Percentiles rank a stretch among this genome's conserved stretches.
Conservation (phyloP, 2,113 vertebrate species). For the Phodopus roborovskii region DNA sequence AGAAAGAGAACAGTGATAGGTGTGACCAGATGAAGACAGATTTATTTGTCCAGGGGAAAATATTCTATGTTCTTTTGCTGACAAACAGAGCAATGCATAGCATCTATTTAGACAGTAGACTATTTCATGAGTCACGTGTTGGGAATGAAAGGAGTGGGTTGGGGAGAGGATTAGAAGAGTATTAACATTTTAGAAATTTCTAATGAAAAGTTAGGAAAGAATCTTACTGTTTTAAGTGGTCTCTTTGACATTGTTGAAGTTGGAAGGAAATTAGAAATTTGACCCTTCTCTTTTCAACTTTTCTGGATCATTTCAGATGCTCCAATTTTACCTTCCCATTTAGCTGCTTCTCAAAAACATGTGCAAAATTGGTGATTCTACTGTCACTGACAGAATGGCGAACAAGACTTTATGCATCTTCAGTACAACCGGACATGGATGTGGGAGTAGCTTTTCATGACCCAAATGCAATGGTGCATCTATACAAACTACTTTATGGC, state of each 20-base stretch:
- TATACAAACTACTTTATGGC: background rate
- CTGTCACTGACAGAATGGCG: background rate
- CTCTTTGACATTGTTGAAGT: background rate
- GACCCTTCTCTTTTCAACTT: background rate
- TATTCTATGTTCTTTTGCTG: background rate
- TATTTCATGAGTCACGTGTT: background rate
- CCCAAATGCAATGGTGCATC: background rate
- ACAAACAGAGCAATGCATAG: background rate
- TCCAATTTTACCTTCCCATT: background rate
- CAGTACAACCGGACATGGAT: background rate
- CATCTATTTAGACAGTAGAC: background rate
- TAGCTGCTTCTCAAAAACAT: background rate
- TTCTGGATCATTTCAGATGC: background rate
- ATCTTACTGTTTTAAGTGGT: background rate
- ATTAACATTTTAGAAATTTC: background rate
- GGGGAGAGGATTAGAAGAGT: background rate
- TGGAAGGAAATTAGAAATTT: conserved; percentile 10
- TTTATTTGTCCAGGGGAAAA: background rate
- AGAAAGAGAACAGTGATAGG: background rate
- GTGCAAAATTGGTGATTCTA: background rate
- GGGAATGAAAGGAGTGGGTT: background rate
- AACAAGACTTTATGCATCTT: background rate
- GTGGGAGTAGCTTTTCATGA: background rate
- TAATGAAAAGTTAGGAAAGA: background rate
- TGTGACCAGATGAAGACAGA: background rate